Base-by-base conservation (phyloP, 2,113 vertebrate genomes). In the Craseonycteris thonglongyai region DNA sequence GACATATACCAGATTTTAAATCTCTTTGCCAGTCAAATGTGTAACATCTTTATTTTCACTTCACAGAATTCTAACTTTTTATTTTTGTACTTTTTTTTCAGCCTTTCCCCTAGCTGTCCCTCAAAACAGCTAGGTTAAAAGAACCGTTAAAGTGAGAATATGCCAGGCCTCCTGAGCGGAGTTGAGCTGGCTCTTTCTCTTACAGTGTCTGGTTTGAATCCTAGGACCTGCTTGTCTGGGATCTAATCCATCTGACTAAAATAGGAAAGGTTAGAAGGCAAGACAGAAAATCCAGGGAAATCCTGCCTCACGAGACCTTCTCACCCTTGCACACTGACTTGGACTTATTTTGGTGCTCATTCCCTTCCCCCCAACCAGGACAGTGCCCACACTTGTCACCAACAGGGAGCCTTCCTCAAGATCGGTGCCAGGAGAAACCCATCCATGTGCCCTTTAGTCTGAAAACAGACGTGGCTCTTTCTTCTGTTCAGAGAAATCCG, bases 61-160 rank as follows among this genome's bases (percentile, higher is more conserved):
- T 93, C 40, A 42, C 6, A 96, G 95, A 51, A 76, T 71, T 83
- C 69, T 61, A 92, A 86, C 7, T 63, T 66, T 65, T 61, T 51
- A 47, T 13, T 58, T n/a, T 35, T 2, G n/a, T n/a, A 35, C 10
- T 38, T 81, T 94, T 80, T 74, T 80, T 90, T 82, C 19, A 38
- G 49, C 19, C 24, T 82, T 93, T 74, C 45, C 18, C 18, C 78
- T 71, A 81, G 68, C 71, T 93, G 49, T 71, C 45, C 51, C 24
- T 80, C 71, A 96, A 91, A 94, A 90, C 59, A 91, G 65, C 13
- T 59, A 80, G 80, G 72, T 90, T 90, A 81, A 90, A 93, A 91
- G 72, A 82, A 82, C 84, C 38, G 93, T 91, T 89, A 88, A 91
- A 95, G 40, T 75, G 74, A 89, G 80, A 88, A 74, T 51, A 58